These are phyloP conservation scores for Drosophila dunni DNA, from an alignment of 1,140 invertebrate genomes.

Conservation along the genomic window DNA sequence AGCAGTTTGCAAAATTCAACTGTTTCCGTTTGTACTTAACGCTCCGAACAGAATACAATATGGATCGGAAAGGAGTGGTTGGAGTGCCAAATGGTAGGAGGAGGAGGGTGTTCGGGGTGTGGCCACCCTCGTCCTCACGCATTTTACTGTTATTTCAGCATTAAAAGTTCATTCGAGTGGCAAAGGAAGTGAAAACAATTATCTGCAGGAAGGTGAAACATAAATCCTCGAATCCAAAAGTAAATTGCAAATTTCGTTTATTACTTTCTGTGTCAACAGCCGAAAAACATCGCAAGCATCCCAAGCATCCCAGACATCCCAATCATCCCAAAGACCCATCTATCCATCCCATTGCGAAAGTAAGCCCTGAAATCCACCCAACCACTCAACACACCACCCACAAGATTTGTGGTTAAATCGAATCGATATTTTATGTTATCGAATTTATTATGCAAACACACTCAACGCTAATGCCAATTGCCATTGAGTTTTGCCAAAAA, in stretches of 20 bases:
- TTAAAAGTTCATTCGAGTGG: slow-evolving; percentile 80
- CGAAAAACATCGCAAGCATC: background rate
- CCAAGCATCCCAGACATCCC: slow-evolving; percentile 7
- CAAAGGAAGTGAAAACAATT: slow-evolving; percentile 80
- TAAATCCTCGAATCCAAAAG: slow-evolving; percentile 79
- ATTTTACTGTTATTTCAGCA: slow-evolving; percentile 77
- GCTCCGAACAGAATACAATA: slow-evolving; percentile 28
- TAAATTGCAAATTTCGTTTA: slow-evolving; percentile 83
- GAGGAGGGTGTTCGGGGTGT: background rate
- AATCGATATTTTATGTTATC: slow-evolving; percentile 81
- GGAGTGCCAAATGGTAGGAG: background rate
- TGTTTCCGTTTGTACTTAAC: slow-evolving; percentile 66
- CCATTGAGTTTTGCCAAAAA: slow-evolving; percentile 57
- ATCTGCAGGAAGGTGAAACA: slow-evolving; percentile 80
- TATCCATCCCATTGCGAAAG: background rate
- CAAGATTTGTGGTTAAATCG: slow-evolving; percentile 77
- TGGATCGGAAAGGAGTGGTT: slow-evolving; percentile 1
- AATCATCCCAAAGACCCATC: background rate
- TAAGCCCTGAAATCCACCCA: background rate
- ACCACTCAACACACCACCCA: slow-evolving; percentile 1
- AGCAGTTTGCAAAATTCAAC: slow-evolving; percentile 54
- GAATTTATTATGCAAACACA: slow-evolving; percentile 81
- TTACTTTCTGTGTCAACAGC: slow-evolving; percentile 62
- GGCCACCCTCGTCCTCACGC: slow-evolving; percentile 33
- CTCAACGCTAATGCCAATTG: slow-evolving; percentile 65